Base-by-base conservation (phyloP, 2,797 vertebrate species). In the Chiloscyllium punctatum region DNA sequence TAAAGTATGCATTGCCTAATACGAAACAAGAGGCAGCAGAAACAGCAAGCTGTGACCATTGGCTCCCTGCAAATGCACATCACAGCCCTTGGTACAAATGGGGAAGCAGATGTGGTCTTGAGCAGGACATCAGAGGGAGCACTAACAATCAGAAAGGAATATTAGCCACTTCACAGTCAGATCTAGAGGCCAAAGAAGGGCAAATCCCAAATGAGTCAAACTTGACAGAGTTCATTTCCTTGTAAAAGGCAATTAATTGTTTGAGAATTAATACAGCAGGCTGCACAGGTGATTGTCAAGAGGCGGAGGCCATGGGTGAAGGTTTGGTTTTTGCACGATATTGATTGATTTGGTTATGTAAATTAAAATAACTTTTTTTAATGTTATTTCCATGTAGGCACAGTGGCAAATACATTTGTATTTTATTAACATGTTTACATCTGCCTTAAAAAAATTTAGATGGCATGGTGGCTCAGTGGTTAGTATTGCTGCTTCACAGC, bases 101-200 rank as follows among this genome's bases (percentile, higher is more conserved):
- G 99, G 0, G 99, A 99, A 96, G 98, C 98, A 66, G 98, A 99
- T 72, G 98, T 98, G 0, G 98, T 99, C 95, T 96, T 99, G 96
- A 97, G 97, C 96, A 97, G 97, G 95, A 97, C 96, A 95, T 97
- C 0, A 96, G 97, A 21, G 98, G 98, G 33, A 96, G 96, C 7
- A 96, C 96, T n/a, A 97, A 97, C 27, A 98, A 98, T 96, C 98
- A 97, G 96, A 97, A 98, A 95, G 97, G 97, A 95, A 97, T 98
- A 33, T 98, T 99, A 96, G 99, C 99, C 33, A 98, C 98, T 69
- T 99, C 99, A 96, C 99, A 99, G 96, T 99, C 99, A 0, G 99
- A 99, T 96, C 97, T 99, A 88, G 99, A 99, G 97, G 99, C 98
- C 27, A 99, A 99, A 96, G 99, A 99, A 97, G 99, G 99, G 48